A percentile compares a stretch with the other conserved stretches of the same genome.
These are phyloP conservation scores for Temnothorax unifasciatus DNA, from an alignment of 2,888 invertebrate genomes.

Conservation along the genomic window DNA sequence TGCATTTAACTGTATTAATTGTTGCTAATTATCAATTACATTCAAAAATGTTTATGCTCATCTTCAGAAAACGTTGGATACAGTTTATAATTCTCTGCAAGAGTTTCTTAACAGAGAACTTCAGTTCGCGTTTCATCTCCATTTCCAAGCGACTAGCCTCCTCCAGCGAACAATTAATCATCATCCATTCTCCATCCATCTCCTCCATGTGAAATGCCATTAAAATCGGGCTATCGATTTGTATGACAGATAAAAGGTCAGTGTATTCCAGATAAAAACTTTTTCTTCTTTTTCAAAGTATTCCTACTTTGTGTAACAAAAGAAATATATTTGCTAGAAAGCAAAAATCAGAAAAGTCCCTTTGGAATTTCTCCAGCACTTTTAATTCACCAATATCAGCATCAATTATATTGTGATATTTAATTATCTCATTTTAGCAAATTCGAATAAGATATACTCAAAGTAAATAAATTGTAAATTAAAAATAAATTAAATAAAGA, in stretches of 20 bases:
- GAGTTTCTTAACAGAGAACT: slow-evolving; percentile 76
- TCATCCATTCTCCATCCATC: slow-evolving; percentile 32
- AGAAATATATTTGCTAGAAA: neutral
- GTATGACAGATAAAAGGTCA: neutral
- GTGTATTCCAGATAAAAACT: neutral
- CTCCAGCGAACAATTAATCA: slow-evolving; percentile 74
- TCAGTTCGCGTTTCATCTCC: slow-evolving; percentile 56
- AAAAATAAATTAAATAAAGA: neutral
- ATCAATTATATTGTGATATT: neutral
- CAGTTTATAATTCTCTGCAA: slow-evolving; percentile 80
- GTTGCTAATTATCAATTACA: slow-evolving; percentile 61
- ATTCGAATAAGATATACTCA: neutral
- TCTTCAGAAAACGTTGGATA: slow-evolving; percentile 79
- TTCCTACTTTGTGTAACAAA: neutral
- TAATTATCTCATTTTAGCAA: neutral
- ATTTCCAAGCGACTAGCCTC: neutral
- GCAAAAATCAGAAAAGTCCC: neutral
- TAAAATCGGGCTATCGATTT: neutral
- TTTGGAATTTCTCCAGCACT: neutral
- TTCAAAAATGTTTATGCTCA: slow-evolving; percentile 70
- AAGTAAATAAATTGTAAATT: neutral
- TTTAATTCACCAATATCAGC: neutral
- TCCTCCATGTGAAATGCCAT: neutral
- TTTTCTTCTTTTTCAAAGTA: neutral
- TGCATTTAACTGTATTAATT: neutral